Percentiles rank a stretch among this genome's conserved stretches.
Evolutionary conservation across 2,113 vertebrate species (phyloP).

Genomic region (Talpa occidentalis): DNA sequence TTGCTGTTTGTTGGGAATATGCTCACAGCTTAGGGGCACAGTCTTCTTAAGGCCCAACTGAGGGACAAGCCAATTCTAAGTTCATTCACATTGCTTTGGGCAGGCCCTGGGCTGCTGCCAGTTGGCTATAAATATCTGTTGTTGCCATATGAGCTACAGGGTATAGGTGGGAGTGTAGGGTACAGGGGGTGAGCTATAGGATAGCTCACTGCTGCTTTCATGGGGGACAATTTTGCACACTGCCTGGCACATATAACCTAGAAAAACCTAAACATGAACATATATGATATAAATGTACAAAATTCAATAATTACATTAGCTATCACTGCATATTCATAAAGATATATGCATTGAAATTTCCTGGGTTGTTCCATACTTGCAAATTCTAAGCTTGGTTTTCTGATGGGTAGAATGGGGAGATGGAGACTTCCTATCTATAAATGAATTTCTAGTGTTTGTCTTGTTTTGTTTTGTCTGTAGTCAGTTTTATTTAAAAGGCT

Average conservation of each 20-base stretch:
- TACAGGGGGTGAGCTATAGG: background rate
- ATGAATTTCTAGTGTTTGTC: background rate
- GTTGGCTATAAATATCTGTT: background rate
- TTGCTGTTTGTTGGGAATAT: background rate
- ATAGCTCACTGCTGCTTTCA: background rate
- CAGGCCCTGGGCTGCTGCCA: background rate
- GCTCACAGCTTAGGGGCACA: background rate
- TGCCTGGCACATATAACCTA: background rate
- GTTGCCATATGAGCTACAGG: background rate
- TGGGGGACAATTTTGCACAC: background rate
- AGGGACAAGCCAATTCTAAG: background rate
- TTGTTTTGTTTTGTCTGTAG: slow-evolving; percentile 1
- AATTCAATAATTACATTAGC: background rate
- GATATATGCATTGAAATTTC: background rate
- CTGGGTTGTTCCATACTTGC: background rate
- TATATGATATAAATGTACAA: background rate
- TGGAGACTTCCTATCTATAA: background rate
- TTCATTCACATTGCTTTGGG: background rate
- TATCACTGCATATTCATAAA: background rate
- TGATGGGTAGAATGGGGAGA: background rate
- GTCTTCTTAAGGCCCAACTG: background rate
- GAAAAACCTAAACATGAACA: background rate
- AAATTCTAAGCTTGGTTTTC: background rate
- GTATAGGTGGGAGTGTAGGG: no score
- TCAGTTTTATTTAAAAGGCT: background rate